These are phyloP conservation scores for Stramonita haemastoma DNA, from an alignment of 2,888 invertebrate genomes.

Conservation along the genomic window DNA sequence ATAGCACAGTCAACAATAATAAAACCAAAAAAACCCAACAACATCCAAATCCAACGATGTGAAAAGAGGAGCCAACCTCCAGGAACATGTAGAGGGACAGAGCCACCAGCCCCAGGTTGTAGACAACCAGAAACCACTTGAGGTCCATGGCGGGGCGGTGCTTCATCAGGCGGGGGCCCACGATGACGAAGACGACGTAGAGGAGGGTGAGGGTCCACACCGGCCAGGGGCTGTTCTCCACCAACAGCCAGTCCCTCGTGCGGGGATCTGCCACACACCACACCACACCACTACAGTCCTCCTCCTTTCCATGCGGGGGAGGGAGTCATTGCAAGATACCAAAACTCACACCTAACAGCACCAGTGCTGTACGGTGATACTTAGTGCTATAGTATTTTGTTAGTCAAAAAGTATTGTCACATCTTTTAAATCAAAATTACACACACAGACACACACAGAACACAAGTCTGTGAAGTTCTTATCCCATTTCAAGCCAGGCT, in stretches of 20 bases:
- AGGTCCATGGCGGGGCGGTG: slow-evolving; percentile 87
- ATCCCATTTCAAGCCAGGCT: no score
- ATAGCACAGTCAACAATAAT: no score
- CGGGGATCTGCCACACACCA: slow-evolving; percentile 69
- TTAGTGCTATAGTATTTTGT: no score
- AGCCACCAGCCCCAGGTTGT: slow-evolving; percentile 89
- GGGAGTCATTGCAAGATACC: not conserved
- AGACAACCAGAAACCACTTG: slow-evolving; percentile 87
- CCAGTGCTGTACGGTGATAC: no score
- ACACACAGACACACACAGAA: no score
- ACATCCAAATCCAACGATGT: not conserved
- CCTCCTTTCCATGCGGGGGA: not conserved
- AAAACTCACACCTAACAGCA: no score
- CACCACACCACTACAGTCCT: not conserved
- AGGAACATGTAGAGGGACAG: slow-evolving; percentile 90
- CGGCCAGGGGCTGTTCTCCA: slow-evolving; percentile 70
- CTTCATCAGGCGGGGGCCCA: slow-evolving; percentile 89
- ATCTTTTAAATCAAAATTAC: no score
- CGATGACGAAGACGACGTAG: slow-evolving; percentile 81
- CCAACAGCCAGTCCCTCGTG: slow-evolving; percentile 72
- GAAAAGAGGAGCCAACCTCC: slow-evolving; percentile 81
- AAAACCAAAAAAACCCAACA: not conserved
- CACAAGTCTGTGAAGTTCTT: no score
- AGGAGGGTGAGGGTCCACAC: slow-evolving; percentile 69
- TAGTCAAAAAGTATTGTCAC: no score